Evolutionary conservation across 1,140 invertebrate species (phyloP), one percentile per base, ranked within the genome.

Genomic region (Drosophila equinoxialis): DNA sequence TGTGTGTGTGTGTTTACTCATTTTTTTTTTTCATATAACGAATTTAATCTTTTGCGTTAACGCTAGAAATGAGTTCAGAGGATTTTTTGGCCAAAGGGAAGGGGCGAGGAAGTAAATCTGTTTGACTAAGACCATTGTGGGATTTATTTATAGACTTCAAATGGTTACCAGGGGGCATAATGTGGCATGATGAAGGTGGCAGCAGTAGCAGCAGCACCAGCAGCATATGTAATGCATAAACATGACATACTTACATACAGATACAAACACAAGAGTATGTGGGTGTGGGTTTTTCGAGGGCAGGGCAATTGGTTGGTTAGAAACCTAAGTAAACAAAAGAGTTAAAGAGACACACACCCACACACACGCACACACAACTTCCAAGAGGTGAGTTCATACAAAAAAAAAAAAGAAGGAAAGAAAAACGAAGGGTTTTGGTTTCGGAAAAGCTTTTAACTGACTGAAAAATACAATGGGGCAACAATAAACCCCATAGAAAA

Each of bases 91-190:
- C 26, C 8, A 6, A n/a, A 37, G 20, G 45, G 37, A 30, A 6
- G 30, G 6, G 30, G 30, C 5, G 30, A 6, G 6, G 30, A 30
- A 42, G 63, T 61, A 75, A 76, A 76, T 76, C 59, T 76, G 74
- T 68, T 76, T 64, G 74, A 70, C 45, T 48, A 68, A 65, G 39
- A 42, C 71, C 73, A 82, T 82, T 82, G 80, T 82, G 77, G 74
- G 74, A 70, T 75, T 82, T 82, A 82, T 82, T 82, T 82, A 82
- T 82, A 82, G 80, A 82, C 80, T 76, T 82, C 75, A 78, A 82
- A 82, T 82, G 80, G 79, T 67, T 78, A 79, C 79, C 79, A 69
- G 61, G 30, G 17, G 65, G 66, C 66, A 73, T 61, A 62, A 81
- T 81, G 79, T 81, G 68, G 78, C 57, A 65, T 64, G 68, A 75